Evolutionary conservation across 1,140 invertebrate genomes (phyloP).

Genomic region (Ceratina japonica): DNA sequence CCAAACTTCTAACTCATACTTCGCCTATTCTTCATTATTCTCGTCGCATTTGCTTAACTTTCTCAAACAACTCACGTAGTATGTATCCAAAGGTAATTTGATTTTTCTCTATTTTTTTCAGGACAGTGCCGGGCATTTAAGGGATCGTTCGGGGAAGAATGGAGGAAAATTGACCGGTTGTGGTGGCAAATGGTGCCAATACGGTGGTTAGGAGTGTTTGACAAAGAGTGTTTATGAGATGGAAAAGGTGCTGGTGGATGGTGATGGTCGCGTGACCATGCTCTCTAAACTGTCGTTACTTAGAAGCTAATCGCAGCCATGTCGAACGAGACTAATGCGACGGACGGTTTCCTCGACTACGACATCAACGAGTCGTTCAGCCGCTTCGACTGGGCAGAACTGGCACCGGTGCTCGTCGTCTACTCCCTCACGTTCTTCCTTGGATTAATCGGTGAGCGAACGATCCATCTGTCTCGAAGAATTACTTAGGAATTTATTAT

Average conservation of each 20-base stretch:
- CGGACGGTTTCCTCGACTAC: conserved; percentile 71
- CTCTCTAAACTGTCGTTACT: conserved; percentile 15
- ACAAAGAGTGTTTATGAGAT: neutral
- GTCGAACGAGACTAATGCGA: conserved; percentile 60
- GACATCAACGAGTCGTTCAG: conserved; percentile 75
- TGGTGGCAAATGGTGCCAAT: neutral
- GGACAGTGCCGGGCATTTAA: no score
- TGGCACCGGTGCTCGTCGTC: conserved; percentile 82
- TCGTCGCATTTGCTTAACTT: no score
- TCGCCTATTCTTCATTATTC: no score
- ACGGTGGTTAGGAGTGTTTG: neutral
- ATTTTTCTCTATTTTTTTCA: no score
- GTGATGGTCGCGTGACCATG: conserved; percentile 3
- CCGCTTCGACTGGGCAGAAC: conserved; percentile 80
- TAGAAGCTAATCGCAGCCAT: conserved; percentile 32
- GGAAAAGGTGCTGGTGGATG: conserved; percentile 16
- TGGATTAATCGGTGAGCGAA: conserved; percentile 82
- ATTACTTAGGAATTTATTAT: no score
- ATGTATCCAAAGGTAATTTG: no score
- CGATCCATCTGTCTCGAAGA: neutral
- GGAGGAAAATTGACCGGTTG: neutral
- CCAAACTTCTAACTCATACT: no score
- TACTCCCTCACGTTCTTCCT: conserved; percentile 83
- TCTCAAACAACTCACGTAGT: no score
- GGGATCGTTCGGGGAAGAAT: neutral